Evolutionary conservation across 92 coral and sea anemone genomes (phyloP), one percentile per base, ranked within the genome.

Genomic region (Palythoa heliodiscus): DNA sequence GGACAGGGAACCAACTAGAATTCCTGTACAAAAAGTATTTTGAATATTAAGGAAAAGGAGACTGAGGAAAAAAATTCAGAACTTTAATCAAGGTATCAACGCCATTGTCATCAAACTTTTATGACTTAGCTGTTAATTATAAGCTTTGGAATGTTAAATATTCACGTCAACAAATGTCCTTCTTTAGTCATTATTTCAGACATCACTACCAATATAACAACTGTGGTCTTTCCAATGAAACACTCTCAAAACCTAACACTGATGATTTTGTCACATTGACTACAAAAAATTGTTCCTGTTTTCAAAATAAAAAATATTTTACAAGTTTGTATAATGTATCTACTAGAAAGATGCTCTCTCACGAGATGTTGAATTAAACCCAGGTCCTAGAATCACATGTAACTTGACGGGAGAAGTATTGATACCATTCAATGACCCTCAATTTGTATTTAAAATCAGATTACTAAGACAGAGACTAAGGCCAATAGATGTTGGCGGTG

Each of bases 401-500:
- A 60, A 14, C 67, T 60, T 60, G n/a, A 60, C 67, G 7, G 67
- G 25, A 60, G 67, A 60, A 60, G 67, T 60, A 60, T 60, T 60
- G 67, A 60, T 60, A 60, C 67, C 67, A 60, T 60, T 60, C 67
- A 60, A 60, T 60, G 67, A 60, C 20, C 22, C 67, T 60, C 67
- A 60, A 22, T 60, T 60, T 60, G 67, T 60, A 60, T 60, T 60
- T 60, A 60, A 60, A n/a, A 14, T 15, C n/a, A 60, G 67, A 60
- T 60, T 3, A 17, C 67, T 60, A 60, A 60, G 67, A 60, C n/a
- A 60, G 17, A 60, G 25, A 60, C 67, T 60, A 60, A 71, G 75
- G 38, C 75, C 75, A 71, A 16, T 71, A 71, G 75, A 71, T 71
- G 75, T 71, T 71, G 67, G 67, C 6, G 75, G 72, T 24, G 72